Evolutionary conservation across 2,888 invertebrate species (phyloP).

Genomic region (Peribatodes rhomboidaria): DNA sequence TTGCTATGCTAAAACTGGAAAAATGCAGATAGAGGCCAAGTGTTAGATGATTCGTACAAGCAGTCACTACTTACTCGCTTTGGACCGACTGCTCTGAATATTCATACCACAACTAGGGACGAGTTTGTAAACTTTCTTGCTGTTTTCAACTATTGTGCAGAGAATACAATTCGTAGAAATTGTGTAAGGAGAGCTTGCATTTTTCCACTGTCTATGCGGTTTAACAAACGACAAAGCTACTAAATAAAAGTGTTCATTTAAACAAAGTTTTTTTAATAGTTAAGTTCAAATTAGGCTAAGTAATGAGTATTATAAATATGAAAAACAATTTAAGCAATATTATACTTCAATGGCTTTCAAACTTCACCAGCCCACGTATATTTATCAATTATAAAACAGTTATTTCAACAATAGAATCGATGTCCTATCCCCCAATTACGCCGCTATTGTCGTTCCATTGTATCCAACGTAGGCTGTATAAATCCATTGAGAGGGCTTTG

Average conservation of each 20-base stretch:
- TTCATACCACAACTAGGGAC: slow-evolving; percentile 72
- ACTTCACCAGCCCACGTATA: slow-evolving; percentile 14
- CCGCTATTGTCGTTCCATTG: slow-evolving; percentile 45
- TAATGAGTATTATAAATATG: not conserved
- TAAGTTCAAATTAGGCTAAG: not conserved
- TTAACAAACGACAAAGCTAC: no score
- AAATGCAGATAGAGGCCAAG: slow-evolving; percentile 62
- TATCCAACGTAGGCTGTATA: slow-evolving; percentile 35
- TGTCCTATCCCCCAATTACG: slow-evolving; percentile 47
- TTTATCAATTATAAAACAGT: slow-evolving; percentile 44
- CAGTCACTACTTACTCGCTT: slow-evolving; percentile 74
- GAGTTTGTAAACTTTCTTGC: slow-evolving; percentile 55
- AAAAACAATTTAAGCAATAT: not conserved
- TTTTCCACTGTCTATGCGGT: not conserved
- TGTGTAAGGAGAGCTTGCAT: not conserved
- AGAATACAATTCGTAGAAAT: slow-evolving; percentile 5
- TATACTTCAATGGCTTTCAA: not conserved
- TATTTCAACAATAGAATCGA: slow-evolving; percentile 41
- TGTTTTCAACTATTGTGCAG: slow-evolving; percentile 52
- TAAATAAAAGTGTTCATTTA: no score
- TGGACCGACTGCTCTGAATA: slow-evolving; percentile 73
- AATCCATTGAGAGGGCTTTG: slow-evolving; percentile 47
- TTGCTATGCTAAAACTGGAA: slow-evolving; percentile 35
- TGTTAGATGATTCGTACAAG: slow-evolving; percentile 65
- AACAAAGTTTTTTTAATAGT: no score